Conservation (phyloP, 2,888 invertebrate genomes). For the Chaetogeoica ovagalla region DNA sequence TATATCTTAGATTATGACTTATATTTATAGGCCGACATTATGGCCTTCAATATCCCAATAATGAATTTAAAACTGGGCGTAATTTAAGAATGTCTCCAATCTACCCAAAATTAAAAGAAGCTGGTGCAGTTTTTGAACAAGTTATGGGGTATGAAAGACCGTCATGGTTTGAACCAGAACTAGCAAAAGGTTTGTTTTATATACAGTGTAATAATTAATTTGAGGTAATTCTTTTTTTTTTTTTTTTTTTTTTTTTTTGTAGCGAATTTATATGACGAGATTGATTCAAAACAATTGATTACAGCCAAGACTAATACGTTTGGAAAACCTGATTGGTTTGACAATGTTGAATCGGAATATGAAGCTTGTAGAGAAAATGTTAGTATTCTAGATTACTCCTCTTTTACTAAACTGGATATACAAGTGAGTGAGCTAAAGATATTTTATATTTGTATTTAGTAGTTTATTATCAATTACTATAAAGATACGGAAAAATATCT, state of each 20-base stretch:
- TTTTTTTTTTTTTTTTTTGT: constrained; percentile 28
- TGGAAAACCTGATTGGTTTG: constrained; percentile 92
- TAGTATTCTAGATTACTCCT: constrained; percentile 93
- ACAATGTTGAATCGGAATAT: constrained; percentile 81
- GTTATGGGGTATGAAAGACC: constrained; percentile 98
- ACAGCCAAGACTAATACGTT: constrained; percentile 72
- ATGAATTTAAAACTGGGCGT: constrained; percentile 84
- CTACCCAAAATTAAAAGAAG: constrained; percentile 85
- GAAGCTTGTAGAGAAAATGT: constrained; percentile 90
- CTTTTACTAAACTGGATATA: constrained; percentile 93
- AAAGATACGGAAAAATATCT: no score
- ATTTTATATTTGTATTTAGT: neutral
- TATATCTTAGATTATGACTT: neutral
- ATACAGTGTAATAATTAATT: neutral
- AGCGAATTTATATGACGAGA: constrained; percentile 9
- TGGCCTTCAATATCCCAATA: constrained; percentile 78
- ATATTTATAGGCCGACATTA: constrained; percentile 69
- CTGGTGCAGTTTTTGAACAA: constrained; percentile 93
- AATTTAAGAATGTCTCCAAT: constrained; percentile 93
- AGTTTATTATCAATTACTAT: no score
- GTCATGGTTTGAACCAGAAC: constrained; percentile 76
- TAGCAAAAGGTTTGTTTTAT: constrained; percentile 33
- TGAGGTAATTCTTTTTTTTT: neutral
- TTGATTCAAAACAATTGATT: constrained; percentile 7
- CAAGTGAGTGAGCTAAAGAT: constrained; percentile 66